Evolutionary conservation across 2,888 invertebrate species (phyloP), one percentile per base, ranked within the genome.

Genomic region (Aporophyla nigra): DNA sequence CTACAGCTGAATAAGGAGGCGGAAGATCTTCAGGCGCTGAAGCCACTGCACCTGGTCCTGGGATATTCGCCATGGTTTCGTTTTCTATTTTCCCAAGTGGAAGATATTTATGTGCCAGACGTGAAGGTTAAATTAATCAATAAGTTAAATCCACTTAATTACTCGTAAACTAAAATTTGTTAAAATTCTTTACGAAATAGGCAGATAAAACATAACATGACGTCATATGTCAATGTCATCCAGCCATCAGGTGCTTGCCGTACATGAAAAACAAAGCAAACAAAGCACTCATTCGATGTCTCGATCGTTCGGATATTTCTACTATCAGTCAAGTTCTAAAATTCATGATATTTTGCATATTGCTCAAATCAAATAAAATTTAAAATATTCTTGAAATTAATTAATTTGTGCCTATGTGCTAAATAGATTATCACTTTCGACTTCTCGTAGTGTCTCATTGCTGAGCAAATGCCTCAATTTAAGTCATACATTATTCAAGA

Each of bases 1-100:
- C 95, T 6, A 96, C 96, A 33, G 95, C 92, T 3, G 96, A 94
- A 86, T 96, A 96, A 5, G 96, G 96, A 46, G 96, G 96, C 40
- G 96, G 96, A 83, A 96, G 93, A 92, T 96, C 96, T 82, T 94
- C 94, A 63, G 94, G 91, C 59, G 93, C 94, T 74, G 92, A 89
- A 75, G 95, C 90, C 66, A 87, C 88, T 78, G 83, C 82, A 86
- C 85, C 91, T 51, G 93, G 89, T 73, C 91, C 93, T 88, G 91
- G 90, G 83, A 87, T 90, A 84, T 88, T 92, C 76, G 94, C 92
- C 96, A 96, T 96, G 87, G 59, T 46, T 66, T 67, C 56, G 24
- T 33, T 74, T 59, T 71, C 46, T 51, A 40, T 70, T 27, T 59
- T 67, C 24, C 6, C 54, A 49, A 76, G 6, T 71, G 27, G 10